Evolutionary conservation across 2,113 vertebrate species (phyloP), one percentile per base, ranked within the genome.

Genomic region (Cebus imitator): DNA sequence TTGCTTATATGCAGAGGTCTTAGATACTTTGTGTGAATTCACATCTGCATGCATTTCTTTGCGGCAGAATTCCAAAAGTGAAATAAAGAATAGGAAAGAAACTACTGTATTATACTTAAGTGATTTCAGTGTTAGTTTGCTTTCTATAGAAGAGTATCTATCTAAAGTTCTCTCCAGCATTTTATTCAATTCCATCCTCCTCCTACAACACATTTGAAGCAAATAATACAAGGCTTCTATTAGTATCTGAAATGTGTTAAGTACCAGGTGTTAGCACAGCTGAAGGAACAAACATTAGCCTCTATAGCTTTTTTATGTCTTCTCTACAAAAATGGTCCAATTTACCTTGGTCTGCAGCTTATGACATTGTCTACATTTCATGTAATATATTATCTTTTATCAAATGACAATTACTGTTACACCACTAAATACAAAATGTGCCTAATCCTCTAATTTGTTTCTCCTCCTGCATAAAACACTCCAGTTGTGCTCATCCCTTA

Each of bases 61-160:
- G 6, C 13, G 37, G 8, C 7, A 84, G 27, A 94, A 75, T 91
- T 68, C 35, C 20, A 76, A 84, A 30, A 55, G 13, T 32, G 3
- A 48, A 37, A 50, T 86, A 40, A 50, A 66, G 7, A 52, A 45
- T 35, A n/a, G 70, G 0, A 40, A 6, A 82, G 9, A 90, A 92
- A 1, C 1, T 45, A 32, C 0, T 43, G 32, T 40, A 52, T 3
- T 45, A 4, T 2, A 57, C 10, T 66, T 79, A 12, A 48, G 6
- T 48, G 11, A 2, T 48, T 70, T 78, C 81, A 18, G 6, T 2
- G 23, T 45, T 37, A 80, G 6, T 8, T 80, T 30, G 2, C 7
- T 84, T 66, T 89, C 8, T 5, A 13, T 90, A 40, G 5, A 61
- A 40, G 1, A 57, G 8, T 9, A 30, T 5, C 3, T 23, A 40